phyloP scores from a whole-genome alignment of 2,888 invertebrate genomes.

The Osedax frankpressi region DNA sequence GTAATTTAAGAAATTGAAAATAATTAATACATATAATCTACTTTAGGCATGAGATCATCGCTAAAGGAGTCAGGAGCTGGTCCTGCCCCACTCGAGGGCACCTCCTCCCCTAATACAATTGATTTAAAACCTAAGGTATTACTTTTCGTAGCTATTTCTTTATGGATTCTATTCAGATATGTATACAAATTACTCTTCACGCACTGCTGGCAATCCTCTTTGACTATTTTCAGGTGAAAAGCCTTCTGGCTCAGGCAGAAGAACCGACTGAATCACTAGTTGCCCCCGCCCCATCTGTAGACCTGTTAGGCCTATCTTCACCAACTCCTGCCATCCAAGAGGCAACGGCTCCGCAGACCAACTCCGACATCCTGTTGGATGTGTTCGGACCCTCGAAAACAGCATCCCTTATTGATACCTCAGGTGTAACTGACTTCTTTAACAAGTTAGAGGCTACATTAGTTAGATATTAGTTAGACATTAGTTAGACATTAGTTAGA shows the following conservation, averaged over 20 bases:
- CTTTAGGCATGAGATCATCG: neutral
- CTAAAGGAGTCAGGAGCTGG: neutral
- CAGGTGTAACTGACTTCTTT: neutral
- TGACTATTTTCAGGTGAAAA: too few species aligned
- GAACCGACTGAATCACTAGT: neutral
- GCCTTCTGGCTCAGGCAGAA: too few species aligned
- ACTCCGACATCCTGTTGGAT: slow-evolving; percentile 66
- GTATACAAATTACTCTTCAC: too few species aligned
- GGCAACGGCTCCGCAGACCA: slow-evolving; percentile 56
- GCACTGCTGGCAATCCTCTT: too few species aligned
- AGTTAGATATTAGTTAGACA: neutral
- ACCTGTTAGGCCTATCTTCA: slow-evolving; percentile 73
- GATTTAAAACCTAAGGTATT: too few species aligned
- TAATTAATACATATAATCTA: neutral
- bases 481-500: too few species aligned
- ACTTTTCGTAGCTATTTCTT: too few species aligned
- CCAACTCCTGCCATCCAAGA: slow-evolving; percentile 55
- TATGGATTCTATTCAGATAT: too few species aligned
- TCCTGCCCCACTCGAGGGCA: neutral
- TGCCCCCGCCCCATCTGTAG: slow-evolving; percentile 52
- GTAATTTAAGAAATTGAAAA: neutral
- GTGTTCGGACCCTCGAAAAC: slow-evolving; percentile 56
- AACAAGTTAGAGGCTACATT: neutral
- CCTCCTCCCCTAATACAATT: too few species aligned
- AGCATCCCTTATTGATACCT: neutral